Base-by-base conservation (phyloP, 1,140 invertebrate species). In the Lineus longissimus region DNA sequence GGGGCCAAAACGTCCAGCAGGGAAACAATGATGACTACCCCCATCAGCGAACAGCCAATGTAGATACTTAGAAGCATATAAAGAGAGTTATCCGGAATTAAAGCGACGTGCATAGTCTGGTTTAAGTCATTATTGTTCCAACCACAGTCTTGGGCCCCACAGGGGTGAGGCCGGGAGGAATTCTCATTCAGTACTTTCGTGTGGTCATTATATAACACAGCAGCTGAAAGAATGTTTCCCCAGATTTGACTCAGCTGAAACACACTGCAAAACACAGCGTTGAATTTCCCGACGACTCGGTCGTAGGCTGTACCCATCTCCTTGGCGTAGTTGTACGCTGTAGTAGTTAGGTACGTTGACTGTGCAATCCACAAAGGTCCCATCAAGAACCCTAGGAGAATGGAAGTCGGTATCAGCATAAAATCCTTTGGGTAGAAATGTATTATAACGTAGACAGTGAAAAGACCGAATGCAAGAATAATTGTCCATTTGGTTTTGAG, bases 361-460 rank as follows among this genome's bases (percentile, higher is more conserved):
- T 80, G 76, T 0, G 76, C 77, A 61, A 75, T 76, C 75, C 76
- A 78, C 57, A 80, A 61, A 19, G 78, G 78, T 2, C 78, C 78
- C 2, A 71, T 69, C 27, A 75, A 58, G 4, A 75, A 62, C 7
- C 78, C 78, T 2, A 80, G 59, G 11, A 76, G 51, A 27, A 75
- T 61, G 27, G 74, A 74, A 2, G 74, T 58, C 0, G 77, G 75
- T 7, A 79, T 70, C 6, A 79, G 59, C 59, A 78, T 69, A 55
- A 65, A 74, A 67, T 74, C 70, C 27, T 64, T 62, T 0, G 77
- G 75, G 59, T 77, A 74, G 63, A 79, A 78, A 59, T 79, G 77
- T 29, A 73, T 74, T 0, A 72, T 72, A 63, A 80, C 75, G 65
- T 80, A 80, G n/a, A 67, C 70, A 31, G 71, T 70, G 63, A 75